phyloP scores from a whole-genome alignment of 1,140 invertebrate species.

The Drosophila littoralis region DNA sequence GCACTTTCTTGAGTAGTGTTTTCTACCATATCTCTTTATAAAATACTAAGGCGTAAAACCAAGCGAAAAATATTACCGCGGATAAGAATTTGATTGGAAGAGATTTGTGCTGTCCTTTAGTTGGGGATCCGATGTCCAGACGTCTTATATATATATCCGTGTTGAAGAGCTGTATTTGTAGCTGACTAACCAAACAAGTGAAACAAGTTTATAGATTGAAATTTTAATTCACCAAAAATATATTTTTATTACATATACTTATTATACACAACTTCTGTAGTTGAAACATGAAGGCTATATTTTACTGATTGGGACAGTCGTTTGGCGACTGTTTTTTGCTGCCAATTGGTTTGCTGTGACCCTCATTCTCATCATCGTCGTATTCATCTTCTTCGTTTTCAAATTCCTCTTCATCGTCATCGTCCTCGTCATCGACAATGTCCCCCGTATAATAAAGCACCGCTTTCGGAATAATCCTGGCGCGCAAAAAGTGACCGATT shows the following conservation, averaged over 20 bases:
- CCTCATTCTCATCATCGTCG: slow-evolving; percentile 52
- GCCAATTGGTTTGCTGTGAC: slow-evolving; percentile 42
- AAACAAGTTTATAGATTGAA: slow-evolving; percentile 5
- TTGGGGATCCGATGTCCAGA: too few relatives aligned
- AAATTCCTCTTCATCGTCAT: slow-evolving; percentile 86
- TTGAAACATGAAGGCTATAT: slow-evolving; percentile 24
- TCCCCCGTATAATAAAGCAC: slow-evolving; percentile 97
- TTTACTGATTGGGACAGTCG: slow-evolving; percentile 80
- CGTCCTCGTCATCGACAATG: slow-evolving; percentile 91
- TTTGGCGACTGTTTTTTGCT: slow-evolving; percentile 78
- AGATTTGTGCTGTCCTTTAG: too few relatives aligned
- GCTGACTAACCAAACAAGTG: too few relatives aligned
- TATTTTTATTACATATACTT: slow-evolving; percentile 77
- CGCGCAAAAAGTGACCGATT: slow-evolving; percentile 98
- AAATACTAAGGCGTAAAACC: too few relatives aligned
- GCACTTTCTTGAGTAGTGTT: too few relatives aligned
- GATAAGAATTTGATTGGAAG: too few relatives aligned
- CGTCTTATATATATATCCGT: too few relatives aligned
- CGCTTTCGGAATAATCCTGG: slow-evolving; percentile 95
- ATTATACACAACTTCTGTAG: slow-evolving; percentile 44
- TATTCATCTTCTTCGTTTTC: slow-evolving; percentile 84
- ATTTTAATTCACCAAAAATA: slow-evolving; percentile 77
- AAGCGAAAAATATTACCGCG: too few relatives aligned
- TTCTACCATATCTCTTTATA: too few relatives aligned
- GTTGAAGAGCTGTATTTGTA: too few relatives aligned